Evolutionary conservation across 2,888 invertebrate genomes (phyloP).

Genomic region (Drosophila nr. medialis): DNA sequence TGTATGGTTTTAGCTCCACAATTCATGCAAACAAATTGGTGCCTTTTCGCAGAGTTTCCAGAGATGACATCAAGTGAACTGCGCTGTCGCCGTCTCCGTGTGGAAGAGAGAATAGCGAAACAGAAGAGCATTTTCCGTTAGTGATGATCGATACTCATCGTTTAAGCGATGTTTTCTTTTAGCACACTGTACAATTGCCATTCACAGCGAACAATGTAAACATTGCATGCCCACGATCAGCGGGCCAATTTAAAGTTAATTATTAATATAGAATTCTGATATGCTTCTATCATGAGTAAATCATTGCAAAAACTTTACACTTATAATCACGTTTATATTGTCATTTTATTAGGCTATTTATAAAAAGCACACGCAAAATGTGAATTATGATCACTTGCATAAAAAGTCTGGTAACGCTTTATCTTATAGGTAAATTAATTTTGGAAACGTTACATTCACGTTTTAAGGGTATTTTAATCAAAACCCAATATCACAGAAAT

Average conservation of each 20-base stretch:
- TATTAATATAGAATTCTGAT: neutral
- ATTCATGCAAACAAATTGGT: slow-evolving; percentile 1
- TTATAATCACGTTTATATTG: neutral
- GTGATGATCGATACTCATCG: slow-evolving; percentile 43
- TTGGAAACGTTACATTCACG: neutral
- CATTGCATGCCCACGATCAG: slow-evolving; percentile 28
- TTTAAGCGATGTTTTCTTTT: slow-evolving; percentile 28
- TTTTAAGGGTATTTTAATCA: neutral
- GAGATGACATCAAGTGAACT: slow-evolving; percentile 27
- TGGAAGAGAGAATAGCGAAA: slow-evolving; percentile 31
- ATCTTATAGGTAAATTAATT: neutral
- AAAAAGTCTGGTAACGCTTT: slow-evolving; percentile 34
- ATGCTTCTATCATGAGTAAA: neutral
- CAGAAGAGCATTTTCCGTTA: slow-evolving; percentile 42
- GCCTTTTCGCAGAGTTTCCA: slow-evolving; percentile 13
- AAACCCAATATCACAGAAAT: neutral
- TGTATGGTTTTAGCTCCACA: slow-evolving; percentile 6
- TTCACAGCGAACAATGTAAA: slow-evolving; percentile 45
- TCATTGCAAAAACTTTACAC: neutral
- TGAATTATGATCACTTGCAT: neutral
- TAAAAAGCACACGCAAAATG: neutral
- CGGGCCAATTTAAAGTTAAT: slow-evolving; percentile 20
- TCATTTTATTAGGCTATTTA: neutral
- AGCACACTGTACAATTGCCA: slow-evolving; percentile 22
- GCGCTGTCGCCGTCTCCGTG: slow-evolving; percentile 35